Evolutionary conservation across 2,797 vertebrate genomes (phyloP).

Genomic region (Xenops minutus): DNA sequence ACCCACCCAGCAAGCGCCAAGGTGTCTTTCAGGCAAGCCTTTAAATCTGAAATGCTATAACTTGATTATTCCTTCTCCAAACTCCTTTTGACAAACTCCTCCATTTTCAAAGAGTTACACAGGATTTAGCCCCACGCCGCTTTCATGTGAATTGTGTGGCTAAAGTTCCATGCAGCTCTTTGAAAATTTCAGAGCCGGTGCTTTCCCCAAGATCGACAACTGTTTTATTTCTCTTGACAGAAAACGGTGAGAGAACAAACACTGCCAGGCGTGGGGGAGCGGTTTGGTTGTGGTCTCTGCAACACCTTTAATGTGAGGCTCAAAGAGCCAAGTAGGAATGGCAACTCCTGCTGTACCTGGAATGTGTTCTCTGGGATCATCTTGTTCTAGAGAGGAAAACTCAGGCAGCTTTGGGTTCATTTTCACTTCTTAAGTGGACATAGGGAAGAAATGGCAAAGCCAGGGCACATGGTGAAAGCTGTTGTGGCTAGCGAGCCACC

Average conservation of each 20-base stretch:
- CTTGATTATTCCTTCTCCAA: constrained; percentile 45
- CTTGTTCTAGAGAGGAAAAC: background rate
- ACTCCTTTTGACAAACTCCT: constrained; percentile 38
- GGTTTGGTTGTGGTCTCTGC: background rate
- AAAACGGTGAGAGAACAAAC: constrained; percentile 1
- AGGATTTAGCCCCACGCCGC: constrained; percentile 19
- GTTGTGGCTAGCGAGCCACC: fast-evolving
- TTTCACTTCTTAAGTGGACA: fast-evolving
- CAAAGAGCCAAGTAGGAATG: background rate
- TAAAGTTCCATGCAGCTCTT: constrained; percentile 1
- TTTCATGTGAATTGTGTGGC: constrained; percentile 4
- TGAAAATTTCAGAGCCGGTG: constrained; percentile 21
- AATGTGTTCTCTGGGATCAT: fast-evolving
- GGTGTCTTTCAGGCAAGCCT: background rate
- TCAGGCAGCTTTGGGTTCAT: fast-evolving
- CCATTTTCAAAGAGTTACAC: constrained; percentile 55
- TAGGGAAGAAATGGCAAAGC: background rate
- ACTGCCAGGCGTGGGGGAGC: background rate
- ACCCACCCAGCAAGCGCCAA: background rate
- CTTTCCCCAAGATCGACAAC: constrained; percentile 10
- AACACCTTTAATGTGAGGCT: background rate
- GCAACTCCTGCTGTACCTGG: background rate
- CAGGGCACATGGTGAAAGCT: background rate
- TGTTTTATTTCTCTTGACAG: constrained; percentile 62
- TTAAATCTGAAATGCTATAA: constrained; percentile 36